Percentiles rank a stretch among this genome's conserved stretches.
phyloP scores from a whole-genome alignment of 1,140 invertebrate species.

The Rhopalosiphum padi region DNA sequence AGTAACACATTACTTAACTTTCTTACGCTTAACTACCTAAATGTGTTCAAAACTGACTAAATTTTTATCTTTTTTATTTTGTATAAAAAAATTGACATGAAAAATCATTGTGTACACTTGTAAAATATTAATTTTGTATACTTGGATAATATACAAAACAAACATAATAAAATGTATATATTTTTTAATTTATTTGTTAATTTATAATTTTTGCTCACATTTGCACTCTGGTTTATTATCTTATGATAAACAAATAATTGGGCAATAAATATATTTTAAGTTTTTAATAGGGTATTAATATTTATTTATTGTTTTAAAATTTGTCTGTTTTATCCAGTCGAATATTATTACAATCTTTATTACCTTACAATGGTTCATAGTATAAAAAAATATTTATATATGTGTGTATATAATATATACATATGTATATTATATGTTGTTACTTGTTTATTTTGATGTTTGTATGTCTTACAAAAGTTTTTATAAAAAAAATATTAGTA shows the following conservation, averaged over 20 bases:
- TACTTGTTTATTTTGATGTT: slow-evolving; percentile 19
- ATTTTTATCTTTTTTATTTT: slow-evolving; percentile 56
- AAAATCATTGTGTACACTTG: slow-evolving; percentile 50
- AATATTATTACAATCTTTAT: slow-evolving; percentile 33
- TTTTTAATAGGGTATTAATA: slow-evolving; percentile 45
- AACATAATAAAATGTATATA: slow-evolving; percentile 53
- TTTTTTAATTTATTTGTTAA: slow-evolving; percentile 54
- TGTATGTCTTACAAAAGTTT: slow-evolving; percentile 22
- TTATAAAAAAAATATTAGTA: slow-evolving; percentile 1
- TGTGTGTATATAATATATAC: neutral
- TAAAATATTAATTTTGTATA: slow-evolving; percentile 58
- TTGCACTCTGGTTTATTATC: slow-evolving; percentile 57
- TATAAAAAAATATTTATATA: neutral
- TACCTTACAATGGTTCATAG: neutral
- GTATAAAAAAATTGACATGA: slow-evolving; percentile 57
- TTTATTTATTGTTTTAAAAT: slow-evolving; percentile 40
- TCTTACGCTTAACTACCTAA: slow-evolving; percentile 35
- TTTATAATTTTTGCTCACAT: slow-evolving; percentile 55
- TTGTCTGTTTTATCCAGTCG: neutral
- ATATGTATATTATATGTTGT: slow-evolving; percentile 26
- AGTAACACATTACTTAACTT: slow-evolving; percentile 55
- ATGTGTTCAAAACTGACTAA: slow-evolving; percentile 45
- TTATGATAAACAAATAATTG: slow-evolving; percentile 50
- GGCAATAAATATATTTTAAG: slow-evolving; percentile 47
- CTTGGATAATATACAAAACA: slow-evolving; percentile 52